A percentile compares a stretch with the other conserved stretches of the same genome.
Evolutionary conservation across 2,113 vertebrate genomes (phyloP).

Genomic region (Neomonachus schauinslandi): DNA sequence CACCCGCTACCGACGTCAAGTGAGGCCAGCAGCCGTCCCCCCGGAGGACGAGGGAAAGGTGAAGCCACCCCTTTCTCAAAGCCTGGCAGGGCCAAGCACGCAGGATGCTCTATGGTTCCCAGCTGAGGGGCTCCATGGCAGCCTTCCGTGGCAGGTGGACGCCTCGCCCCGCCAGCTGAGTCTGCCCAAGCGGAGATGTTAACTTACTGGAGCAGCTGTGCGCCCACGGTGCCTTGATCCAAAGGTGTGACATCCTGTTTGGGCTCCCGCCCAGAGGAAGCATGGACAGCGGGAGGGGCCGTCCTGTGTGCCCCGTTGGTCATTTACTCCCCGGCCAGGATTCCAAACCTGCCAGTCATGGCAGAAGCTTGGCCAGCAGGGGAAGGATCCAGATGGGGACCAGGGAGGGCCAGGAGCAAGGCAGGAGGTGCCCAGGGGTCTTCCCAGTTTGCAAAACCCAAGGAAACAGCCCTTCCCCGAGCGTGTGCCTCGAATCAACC

Average conservation of each 20-base stretch:
- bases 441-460: neutral
- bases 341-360: rapidly evolving
- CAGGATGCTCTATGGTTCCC: rapidly evolving
- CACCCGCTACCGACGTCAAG: rapidly evolving
- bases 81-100: rapidly evolving
- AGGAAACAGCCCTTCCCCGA: neutral
- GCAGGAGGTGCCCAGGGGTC: rapidly evolving
- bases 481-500: rapidly evolving
- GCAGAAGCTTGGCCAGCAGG: neutral
- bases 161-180: rapidly evolving
- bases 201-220: neutral
- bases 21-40: neutral
- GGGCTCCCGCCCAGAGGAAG: neutral
- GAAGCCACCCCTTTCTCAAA: neutral
- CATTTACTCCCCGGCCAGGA: rapidly evolving
- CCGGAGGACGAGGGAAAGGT: rapidly evolving
- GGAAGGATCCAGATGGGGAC: neutral
- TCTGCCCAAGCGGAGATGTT: neutral
- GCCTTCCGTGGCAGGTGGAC: rapidly evolving
- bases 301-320: rapidly evolving
- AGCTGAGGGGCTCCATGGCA: rapidly evolving
- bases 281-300: rapidly evolving
- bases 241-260: neutral
- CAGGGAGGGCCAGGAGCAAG: too few relatives aligned
- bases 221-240: rapidly evolving